Percentiles rank a stretch among this genome's conserved stretches.
These are phyloP conservation scores for Melanotaenia pygmaea DNA, from an alignment of 2,797 vertebrate species.

Conservation along the genomic window DNA sequence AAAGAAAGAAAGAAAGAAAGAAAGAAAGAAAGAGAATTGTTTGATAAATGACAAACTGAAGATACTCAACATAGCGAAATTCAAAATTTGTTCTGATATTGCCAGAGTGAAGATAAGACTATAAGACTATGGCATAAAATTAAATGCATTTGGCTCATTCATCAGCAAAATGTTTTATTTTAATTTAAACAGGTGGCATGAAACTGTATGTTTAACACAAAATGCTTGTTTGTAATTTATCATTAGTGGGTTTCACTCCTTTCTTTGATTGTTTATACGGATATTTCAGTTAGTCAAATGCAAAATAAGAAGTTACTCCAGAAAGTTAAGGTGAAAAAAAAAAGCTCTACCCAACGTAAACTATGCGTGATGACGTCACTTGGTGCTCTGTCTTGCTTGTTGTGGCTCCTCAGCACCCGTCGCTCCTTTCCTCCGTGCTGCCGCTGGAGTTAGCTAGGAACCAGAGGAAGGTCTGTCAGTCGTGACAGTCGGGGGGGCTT, in stretches of 20 bases:
- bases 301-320: neutral
- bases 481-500: conserved; percentile 50
- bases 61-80: too few species aligned
- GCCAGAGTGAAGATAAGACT: neutral
- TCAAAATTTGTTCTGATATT: neutral
- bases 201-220: neutral
- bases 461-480: conserved; percentile 18
- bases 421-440: conserved; percentile 28
- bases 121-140: neutral
- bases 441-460: conserved; percentile 58
- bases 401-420: conserved; percentile 70
- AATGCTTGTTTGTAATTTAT: neutral
- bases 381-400: conserved; percentile 45
- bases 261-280: neutral
- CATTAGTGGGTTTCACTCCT: neutral
- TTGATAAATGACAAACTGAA: too few species aligned
- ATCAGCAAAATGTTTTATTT: neutral
- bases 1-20: too few species aligned
- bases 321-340: too few species aligned
- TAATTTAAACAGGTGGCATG: neutral
- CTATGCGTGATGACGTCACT: conserved; percentile 78
- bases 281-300: neutral
- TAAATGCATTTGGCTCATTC: neutral
- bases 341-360: conserved; percentile 23
- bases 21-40: too few species aligned